phyloP scores from a whole-genome alignment of 2,113 vertebrate species.

The Centropristis striata region DNA sequence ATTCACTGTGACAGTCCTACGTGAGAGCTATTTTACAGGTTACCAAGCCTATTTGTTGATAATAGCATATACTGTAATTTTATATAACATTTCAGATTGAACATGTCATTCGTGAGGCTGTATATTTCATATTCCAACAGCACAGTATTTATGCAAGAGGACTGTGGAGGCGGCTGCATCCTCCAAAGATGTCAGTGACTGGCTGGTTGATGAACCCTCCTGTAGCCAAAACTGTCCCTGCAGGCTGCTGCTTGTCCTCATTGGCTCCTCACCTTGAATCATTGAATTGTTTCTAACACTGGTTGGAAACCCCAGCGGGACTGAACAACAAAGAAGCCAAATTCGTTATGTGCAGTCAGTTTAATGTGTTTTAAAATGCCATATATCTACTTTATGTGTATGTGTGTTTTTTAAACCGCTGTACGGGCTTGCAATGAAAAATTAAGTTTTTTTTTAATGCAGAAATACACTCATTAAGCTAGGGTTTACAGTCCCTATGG shows the following conservation, averaged over 20 bases:
- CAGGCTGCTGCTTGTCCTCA: not conserved
- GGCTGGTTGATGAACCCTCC: not conserved
- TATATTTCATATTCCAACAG: not conserved
- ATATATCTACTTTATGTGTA: not conserved
- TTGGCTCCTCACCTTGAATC: conserved; percentile 20
- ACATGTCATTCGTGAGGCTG: not conserved
- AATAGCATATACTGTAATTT: too few relatives aligned
- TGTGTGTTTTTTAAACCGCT: not conserved
- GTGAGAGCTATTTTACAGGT: not conserved
- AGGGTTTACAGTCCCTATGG: conserved; percentile 9
- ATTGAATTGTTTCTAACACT: not conserved
- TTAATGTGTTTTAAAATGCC: not conserved
- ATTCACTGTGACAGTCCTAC: not conserved
- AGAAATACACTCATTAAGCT: conserved; percentile 35
- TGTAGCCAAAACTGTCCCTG: not conserved
- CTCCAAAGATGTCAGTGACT: not conserved
- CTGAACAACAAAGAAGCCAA: not conserved
- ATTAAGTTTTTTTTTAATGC: conserved; percentile 10
- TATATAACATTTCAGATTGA: not conserved
- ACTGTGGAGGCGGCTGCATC: not conserved
- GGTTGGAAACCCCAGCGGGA: not conserved
- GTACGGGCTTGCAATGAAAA: not conserved
- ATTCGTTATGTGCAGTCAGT: not conserved
- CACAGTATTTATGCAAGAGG: not conserved
- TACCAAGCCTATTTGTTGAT: not conserved